A percentile compares a stretch with the other conserved stretches of the same genome.
These are phyloP conservation scores for Calliscelio sp. DNA, from an alignment of 2,888 invertebrate genomes.

Conservation along the genomic window DNA sequence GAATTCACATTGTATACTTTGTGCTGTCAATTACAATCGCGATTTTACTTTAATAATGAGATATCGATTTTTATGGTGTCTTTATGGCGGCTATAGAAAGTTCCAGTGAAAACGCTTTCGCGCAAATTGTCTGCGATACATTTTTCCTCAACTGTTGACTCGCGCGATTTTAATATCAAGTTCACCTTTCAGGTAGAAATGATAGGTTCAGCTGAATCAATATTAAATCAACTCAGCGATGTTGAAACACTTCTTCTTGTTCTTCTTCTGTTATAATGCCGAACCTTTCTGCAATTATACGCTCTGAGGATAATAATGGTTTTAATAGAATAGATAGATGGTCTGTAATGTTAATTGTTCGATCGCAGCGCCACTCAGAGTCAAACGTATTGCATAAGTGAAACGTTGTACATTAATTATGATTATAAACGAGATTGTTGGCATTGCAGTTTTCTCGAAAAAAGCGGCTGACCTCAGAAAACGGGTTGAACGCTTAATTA, in stretches of 20 bases:
- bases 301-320: constrained; percentile 25
- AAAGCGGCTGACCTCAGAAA: constrained; percentile 19
- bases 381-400: constrained; percentile 28
- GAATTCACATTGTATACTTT: constrained; percentile 64
- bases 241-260: constrained; percentile 36
- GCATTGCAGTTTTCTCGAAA: background rate
- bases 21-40: constrained; percentile 62
- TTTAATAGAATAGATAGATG: constrained; percentile 43
- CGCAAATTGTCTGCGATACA: constrained; percentile 33
- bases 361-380: constrained; percentile 45
- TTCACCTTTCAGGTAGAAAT: constrained; percentile 42
- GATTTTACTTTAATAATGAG: constrained; percentile 57
- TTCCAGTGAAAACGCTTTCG: constrained; percentile 38
- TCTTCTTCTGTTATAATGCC: no score
- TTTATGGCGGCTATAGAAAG: constrained; percentile 12
- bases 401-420: constrained; percentile 17
- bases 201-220: constrained; percentile 21
- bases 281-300: constrained; percentile 49
- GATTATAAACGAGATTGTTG: background rate
- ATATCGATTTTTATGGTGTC: constrained; percentile 46
- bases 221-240: constrained; percentile 36
- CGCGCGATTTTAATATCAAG: constrained; percentile 35
- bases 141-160: constrained; percentile 27
- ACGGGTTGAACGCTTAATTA: constrained; percentile 14
- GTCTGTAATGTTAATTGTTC: constrained; percentile 55